Conservation (phyloP, 2,113 vertebrate species). For the Falcunculus frontatus region DNA sequence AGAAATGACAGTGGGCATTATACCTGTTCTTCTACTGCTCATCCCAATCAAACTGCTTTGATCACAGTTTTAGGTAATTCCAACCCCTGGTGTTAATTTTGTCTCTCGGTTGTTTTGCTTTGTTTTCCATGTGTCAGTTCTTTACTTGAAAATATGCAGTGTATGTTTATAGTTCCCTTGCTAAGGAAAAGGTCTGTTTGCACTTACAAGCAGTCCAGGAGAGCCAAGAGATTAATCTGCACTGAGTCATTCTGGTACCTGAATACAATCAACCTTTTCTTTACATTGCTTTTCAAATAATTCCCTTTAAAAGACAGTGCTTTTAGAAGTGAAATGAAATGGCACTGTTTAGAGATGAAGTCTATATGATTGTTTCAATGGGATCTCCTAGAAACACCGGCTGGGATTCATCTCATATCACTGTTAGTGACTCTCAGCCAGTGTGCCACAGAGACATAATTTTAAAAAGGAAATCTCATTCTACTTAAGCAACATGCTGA, state of each 20-base stretch:
- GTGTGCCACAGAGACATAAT: background rate
- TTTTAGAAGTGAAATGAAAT: background rate
- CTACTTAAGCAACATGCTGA: background rate
- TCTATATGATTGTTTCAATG: background rate
- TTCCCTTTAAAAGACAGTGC: background rate
- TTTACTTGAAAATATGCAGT: background rate
- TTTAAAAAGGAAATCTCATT: background rate
- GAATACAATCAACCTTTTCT: background rate
- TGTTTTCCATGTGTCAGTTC: background rate
- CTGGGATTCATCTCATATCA: background rate
- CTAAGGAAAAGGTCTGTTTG: background rate
- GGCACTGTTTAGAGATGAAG: background rate
- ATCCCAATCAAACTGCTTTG: slow-evolving; percentile 61
- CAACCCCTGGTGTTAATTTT: background rate
- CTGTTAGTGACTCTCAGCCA: background rate
- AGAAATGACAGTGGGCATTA: slow-evolving; percentile 73
- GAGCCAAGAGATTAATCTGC: background rate
- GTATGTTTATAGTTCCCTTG: background rate
- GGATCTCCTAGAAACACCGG: background rate
- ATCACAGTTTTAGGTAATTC: slow-evolving; percentile 81
- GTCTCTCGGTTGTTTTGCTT: background rate
- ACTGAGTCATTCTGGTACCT: background rate
- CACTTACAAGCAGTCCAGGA: background rate
- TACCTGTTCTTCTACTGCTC: slow-evolving; percentile 69
- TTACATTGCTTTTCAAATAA: background rate